Evolutionary conservation across 1,140 invertebrate species (phyloP).

Genomic region (Drosophila cardini): DNA sequence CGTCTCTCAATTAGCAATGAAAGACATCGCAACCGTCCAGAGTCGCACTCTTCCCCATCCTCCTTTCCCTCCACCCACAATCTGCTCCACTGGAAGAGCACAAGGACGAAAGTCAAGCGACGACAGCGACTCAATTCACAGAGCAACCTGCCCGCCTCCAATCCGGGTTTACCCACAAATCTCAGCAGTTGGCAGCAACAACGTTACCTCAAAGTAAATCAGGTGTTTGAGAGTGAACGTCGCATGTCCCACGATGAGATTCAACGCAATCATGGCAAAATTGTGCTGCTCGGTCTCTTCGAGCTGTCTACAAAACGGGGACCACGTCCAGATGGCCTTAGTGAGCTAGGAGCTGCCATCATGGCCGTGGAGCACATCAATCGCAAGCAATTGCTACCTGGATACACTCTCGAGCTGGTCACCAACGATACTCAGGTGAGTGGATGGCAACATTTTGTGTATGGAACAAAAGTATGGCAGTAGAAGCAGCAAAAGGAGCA

Average conservation of each 20-base stretch:
- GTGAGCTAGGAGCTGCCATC: slow-evolving; percentile 90
- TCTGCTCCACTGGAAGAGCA: slow-evolving; percentile 52
- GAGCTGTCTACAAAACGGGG: slow-evolving; percentile 88
- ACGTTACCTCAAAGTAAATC: slow-evolving; percentile 78
- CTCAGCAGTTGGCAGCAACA: slow-evolving; percentile 57
- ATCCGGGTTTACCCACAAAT: slow-evolving; percentile 5
- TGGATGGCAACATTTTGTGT: not conserved
- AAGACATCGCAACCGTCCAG: slow-evolving; percentile 28
- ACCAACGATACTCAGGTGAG: slow-evolving; percentile 93
- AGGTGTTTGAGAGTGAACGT: slow-evolving; percentile 78
- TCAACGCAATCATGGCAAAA: slow-evolving; percentile 78
- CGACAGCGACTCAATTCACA: slow-evolving; percentile 68
- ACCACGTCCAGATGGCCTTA: slow-evolving; percentile 88
- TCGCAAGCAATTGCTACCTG: slow-evolving; percentile 88
- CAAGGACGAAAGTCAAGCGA: slow-evolving; percentile 76
- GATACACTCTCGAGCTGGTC: slow-evolving; percentile 89
- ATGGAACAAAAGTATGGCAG: not conserved
- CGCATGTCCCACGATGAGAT: slow-evolving; percentile 71
- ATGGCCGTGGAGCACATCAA: slow-evolving; percentile 91
- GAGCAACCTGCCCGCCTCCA: slow-evolving; percentile 67
- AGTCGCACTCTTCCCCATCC: not conserved
- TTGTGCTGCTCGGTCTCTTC: slow-evolving; percentile 90
- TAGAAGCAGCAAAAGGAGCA: not conserved
- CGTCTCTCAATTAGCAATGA: slow-evolving; percentile 5
- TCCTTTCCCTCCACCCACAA: not conserved